Base-by-base conservation (phyloP, 2,113 vertebrate genomes). In the Psilopogon haemacephalus region DNA sequence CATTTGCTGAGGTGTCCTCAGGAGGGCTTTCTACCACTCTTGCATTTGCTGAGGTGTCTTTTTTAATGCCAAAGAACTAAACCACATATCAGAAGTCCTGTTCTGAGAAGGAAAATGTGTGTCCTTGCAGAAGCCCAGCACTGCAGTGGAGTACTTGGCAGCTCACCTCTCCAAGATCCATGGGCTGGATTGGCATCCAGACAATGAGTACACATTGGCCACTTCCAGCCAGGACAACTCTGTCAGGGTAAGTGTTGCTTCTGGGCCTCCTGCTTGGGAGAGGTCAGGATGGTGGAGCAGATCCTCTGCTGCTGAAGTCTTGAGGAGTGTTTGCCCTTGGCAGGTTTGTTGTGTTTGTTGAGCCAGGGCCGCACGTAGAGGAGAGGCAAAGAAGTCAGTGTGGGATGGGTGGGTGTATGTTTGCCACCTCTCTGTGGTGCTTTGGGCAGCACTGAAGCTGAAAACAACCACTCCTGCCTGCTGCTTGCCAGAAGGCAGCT, bases 171-270 rank as follows among this genome's bases (percentile, higher is more conserved):
- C 99, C 9, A 99, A 99, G 97, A 99, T 99, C 95, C 99, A 99
- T 0, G 99, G 99, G 63, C 97, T 99, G 56, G 99, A 99, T 94
- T 99, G 99, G 99, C 99, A 99, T 79, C 99, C 99, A 3, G 99
- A 99, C 94, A 99, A 98, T 6, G 99, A 99, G 92, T 98, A 98
- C 72, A 97, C 99, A 33, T 95, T 99, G 33, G 99, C 99, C 73
- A 99, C 99, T 7, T 99, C 99, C 87, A 99, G 99, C 93, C 99
- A 99, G 96, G 99, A 99, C 98, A 99, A 99, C 96, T 99, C 99
- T 2, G 99, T 99, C 76, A 98, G 98, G 98, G 99, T 99, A 93
- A 98, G 97, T 77, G 35, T 42, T 78, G 18, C 55, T 40, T 54
- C 24, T 52, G 50, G 65, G 78, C 8, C 20, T 62, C 14, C 68